Evolutionary conservation across 2,888 invertebrate species (phyloP), one percentile per base, ranked within the genome.

Genomic region (Diachrysia chrysitis): DNA sequence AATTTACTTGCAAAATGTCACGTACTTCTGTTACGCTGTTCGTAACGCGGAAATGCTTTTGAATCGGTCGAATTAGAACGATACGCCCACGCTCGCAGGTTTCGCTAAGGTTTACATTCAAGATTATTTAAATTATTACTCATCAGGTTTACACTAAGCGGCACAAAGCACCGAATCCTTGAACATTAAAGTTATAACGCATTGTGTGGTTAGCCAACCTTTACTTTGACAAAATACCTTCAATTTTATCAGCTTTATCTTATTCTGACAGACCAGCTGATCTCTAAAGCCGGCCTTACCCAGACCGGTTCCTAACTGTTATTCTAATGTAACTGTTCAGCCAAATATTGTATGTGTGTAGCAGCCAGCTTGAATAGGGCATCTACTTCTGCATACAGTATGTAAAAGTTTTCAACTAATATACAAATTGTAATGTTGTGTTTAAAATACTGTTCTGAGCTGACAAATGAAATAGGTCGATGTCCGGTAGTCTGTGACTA

Each of bases 191-290:
- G 64, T 66, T 60, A 57, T 48, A 69, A 69, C 55, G 42, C 57
- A 66, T 66, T 71, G 67, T 65, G 63, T 55, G 55, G 42, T 63
- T 55, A 46, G 56, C 66, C 71, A 61, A 63, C 66, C 66, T 73
- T 71, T 58, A 51, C 32, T 69, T 70, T 66, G 62, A 61, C 72
- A 61, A 63, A 69, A 70, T 70, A 55, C 48, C 55, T 62, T 53
- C 48, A 66, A 67, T 51, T 48, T 25, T 74, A 71, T 76, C 64
- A 71, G 53, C 56, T 51, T 68, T 70, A 70, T 73, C 69, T 62
- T 66, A 61, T 54, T 69, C 66, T 73, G 61, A 77, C 60, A 64
- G 81, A 82, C 83, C 88, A 89, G 89, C 88, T 89, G 87, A 87
- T 87, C 74, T 76, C 64, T 61, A 76, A 79, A 73, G 65, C 78